Evolutionary conservation across 1,140 invertebrate species (phyloP).

Genomic region (Pogonus chalceus): DNA sequence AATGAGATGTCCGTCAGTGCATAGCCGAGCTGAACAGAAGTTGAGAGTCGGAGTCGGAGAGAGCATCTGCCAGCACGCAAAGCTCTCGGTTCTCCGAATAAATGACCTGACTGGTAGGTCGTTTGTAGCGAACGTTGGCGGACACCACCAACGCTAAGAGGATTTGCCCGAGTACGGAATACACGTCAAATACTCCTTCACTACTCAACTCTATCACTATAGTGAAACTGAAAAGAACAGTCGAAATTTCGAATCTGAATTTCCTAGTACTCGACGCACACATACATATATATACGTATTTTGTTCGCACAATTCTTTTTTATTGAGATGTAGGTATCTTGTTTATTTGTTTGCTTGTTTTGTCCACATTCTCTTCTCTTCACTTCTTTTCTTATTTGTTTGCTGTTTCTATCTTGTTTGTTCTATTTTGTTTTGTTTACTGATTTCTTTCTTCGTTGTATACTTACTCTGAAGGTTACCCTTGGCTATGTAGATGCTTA

Average conservation of each 20-base stretch:
- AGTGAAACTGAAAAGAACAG: no score
- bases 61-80: conserved; percentile 3
- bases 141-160: conserved; percentile 4
- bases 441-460: no score
- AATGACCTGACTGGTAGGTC: conserved; percentile 6
- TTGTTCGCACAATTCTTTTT: conserved; percentile 1
- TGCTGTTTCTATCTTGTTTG: no score
- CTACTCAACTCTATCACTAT: not conserved
- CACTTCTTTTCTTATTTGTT: no score
- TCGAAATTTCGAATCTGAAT: no score
- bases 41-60: no score
- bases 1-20: conserved; percentile 6
- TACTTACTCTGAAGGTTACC: no score
- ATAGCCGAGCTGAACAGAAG: no score
- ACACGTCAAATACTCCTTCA: conserved; percentile 3
- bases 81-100: conserved; percentile 2
- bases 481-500: no score
- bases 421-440: no score
- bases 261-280: not conserved
- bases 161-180: not conserved
- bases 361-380: not conserved
- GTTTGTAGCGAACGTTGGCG: not conserved
- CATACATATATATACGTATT: not conserved
- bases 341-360: not conserved
- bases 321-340: not conserved